Evolutionary conservation across 2,888 invertebrate genomes (phyloP).

Genomic region (Chaetoderma sp.): DNA sequence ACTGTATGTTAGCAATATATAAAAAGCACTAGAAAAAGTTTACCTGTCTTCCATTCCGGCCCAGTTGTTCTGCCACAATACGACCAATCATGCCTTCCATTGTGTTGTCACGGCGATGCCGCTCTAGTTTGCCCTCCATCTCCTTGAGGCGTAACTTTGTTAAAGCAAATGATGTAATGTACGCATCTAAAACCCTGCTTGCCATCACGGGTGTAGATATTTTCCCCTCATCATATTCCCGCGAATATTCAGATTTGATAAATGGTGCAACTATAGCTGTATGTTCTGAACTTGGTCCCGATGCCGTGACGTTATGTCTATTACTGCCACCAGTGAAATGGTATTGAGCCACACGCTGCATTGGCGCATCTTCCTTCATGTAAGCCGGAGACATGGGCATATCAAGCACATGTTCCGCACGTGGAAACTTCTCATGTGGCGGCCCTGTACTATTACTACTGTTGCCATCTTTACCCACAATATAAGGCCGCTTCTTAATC

Average conservation of each 20-base stretch:
- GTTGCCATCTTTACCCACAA: slow-evolving; percentile 36
- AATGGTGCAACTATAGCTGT: slow-evolving; percentile 24
- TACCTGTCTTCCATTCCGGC: slow-evolving; percentile 22
- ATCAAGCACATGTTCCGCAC: neutral
- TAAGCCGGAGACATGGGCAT: neutral
- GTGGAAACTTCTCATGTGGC: neutral
- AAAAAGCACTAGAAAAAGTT: no score
- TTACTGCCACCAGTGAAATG: neutral
- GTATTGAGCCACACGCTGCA: neutral
- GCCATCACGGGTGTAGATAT: slow-evolving; percentile 53
- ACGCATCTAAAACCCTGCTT: slow-evolving; percentile 57
- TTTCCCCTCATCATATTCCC: slow-evolving; percentile 45
- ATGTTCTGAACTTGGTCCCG: slow-evolving; percentile 24
- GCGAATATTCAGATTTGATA: slow-evolving; percentile 4
- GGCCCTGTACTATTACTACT: neutral
- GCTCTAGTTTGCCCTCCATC: slow-evolving; percentile 48
- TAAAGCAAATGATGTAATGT: slow-evolving; percentile 54
- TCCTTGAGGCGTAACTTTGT: slow-evolving; percentile 47
- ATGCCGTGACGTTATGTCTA: neutral
- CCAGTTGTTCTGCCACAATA: slow-evolving; percentile 43
- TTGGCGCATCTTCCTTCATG: neutral
- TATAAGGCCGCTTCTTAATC: slow-evolving; percentile 65
- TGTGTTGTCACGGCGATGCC: slow-evolving; percentile 43
- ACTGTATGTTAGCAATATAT: no score
- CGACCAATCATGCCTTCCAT: slow-evolving; percentile 53